phyloP scores from a whole-genome alignment of 1,140 invertebrate species.

The Venturia canescens region DNA sequence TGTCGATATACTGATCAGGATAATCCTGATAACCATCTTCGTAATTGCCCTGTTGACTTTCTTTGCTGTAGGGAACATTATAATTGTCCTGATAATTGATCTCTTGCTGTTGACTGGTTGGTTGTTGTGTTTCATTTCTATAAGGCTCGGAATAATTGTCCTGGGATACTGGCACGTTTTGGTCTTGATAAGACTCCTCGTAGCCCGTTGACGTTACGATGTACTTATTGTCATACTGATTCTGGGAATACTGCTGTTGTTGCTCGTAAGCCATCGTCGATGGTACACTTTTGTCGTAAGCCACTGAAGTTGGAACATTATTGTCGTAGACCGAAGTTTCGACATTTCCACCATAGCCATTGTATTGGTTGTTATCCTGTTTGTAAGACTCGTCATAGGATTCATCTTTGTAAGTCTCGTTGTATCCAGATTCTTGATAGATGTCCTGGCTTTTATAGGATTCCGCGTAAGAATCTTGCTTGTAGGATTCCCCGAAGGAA shows the following conservation, averaged over 20 bases:
- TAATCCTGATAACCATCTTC: slow-evolving; percentile 61
- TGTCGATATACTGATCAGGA: slow-evolving; percentile 62
- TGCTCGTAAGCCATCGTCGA: slow-evolving; percentile 57
- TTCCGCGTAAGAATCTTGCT: slow-evolving; percentile 34
- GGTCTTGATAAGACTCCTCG: slow-evolving; percentile 58
- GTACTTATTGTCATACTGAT: slow-evolving; percentile 67
- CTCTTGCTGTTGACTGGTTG: slow-evolving; percentile 57
- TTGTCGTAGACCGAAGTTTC: slow-evolving; percentile 64
- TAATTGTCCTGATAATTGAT: slow-evolving; percentile 59
- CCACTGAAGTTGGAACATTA: slow-evolving; percentile 60
- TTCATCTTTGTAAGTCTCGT: slow-evolving; percentile 52
- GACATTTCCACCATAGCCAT: slow-evolving; percentile 57
- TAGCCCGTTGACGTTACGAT: slow-evolving; percentile 65
- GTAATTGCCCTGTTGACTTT: slow-evolving; percentile 63
- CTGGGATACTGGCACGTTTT: slow-evolving; percentile 9
- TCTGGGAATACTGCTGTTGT: slow-evolving; percentile 55
- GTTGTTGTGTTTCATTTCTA: slow-evolving; percentile 52
- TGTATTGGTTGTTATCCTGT: slow-evolving; percentile 55
- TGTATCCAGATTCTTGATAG: background rate
- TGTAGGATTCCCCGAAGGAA: slow-evolving; percentile 59
- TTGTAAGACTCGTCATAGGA: slow-evolving; percentile 61
- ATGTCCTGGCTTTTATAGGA: slow-evolving; percentile 40
- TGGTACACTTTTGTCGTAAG: slow-evolving; percentile 57
- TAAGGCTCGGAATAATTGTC: slow-evolving; percentile 49
- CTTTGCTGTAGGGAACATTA: slow-evolving; percentile 65